These are phyloP conservation scores for Morpho achilles DNA, from an alignment of 2,888 invertebrate species.

Conservation along the genomic window DNA sequence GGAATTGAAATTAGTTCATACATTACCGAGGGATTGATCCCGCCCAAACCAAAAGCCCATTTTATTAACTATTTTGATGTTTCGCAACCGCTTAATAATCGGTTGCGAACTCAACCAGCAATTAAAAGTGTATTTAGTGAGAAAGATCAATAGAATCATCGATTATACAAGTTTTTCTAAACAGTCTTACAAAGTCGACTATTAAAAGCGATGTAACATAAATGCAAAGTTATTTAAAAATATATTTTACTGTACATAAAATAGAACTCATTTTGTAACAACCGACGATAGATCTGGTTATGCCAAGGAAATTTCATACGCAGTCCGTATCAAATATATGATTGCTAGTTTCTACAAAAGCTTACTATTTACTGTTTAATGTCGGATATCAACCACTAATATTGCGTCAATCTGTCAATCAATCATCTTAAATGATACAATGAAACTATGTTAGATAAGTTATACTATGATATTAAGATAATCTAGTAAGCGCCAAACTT, in stretches of 20 bases:
- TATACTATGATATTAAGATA: too few relatives aligned
- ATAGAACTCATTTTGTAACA: conserved; percentile 5
- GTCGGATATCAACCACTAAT: conserved; percentile 23
- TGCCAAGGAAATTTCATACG: conserved; percentile 4
- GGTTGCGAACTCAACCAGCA: conserved; percentile 46
- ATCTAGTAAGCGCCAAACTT: too few relatives aligned
- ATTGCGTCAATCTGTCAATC: conserved; percentile 34
- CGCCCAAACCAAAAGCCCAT: conserved; percentile 40
- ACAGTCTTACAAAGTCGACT: background rate
- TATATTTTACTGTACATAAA: background rate
- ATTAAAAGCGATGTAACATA: conserved; percentile 7
- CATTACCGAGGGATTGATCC: conserved; percentile 27
- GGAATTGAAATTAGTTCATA: conserved; percentile 62
- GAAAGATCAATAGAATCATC: conserved; percentile 59
- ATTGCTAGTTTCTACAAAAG: conserved; percentile 24
- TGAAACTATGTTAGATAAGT: background rate
- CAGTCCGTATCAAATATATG: conserved; percentile 29
- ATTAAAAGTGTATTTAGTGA: conserved; percentile 66
- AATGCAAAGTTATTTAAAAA: background rate
- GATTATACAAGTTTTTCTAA: conserved; percentile 36
- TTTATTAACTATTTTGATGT: conserved; percentile 56
- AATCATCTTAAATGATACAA: conserved; percentile 20
- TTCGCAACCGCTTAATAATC: conserved; percentile 67
- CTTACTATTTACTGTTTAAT: conserved; percentile 18
- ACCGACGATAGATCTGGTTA: background rate